Base-by-base conservation (phyloP, 2,888 invertebrate species). In the Eledone cirrhosa region DNA sequence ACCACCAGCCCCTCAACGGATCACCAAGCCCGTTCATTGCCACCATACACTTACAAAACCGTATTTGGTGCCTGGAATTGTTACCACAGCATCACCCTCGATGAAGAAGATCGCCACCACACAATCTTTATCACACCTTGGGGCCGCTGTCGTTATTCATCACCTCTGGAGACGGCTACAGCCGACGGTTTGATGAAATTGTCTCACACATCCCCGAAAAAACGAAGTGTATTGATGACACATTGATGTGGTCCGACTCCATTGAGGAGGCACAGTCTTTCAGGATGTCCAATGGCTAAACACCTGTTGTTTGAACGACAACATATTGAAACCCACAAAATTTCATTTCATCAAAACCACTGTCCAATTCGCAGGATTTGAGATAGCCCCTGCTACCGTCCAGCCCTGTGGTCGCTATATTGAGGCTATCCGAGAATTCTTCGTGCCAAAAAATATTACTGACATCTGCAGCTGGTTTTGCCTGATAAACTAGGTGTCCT, bases 391-490 rank as follows among this genome's bases (percentile, higher is more conserved):
- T 5, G 29, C 67, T 16, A 81, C 69, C 48, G 82, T 85, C 14
- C 82, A 82, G 2, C 83, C 84, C 59, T 81, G 85, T 65, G 29
- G 0, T 14, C 69, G 77, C 69, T 83, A 81, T 72, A 22, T 84
- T 11, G 53, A 79, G 29, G 83, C 84, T 4, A 84, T 84, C n/a
- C 27, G 65, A 8, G 80, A 85, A 27, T 85, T 85, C 78, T 83
- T 83, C 0, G 80, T 82, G 19, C 84, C 84, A 7, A 79, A 63
- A 22, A 80, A 81, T 77, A 82, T 83, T 48, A 85, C 84, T 7
- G 84, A 84, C 78, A 63, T 84, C 1, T 78, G 83, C 19, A 84
- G 83, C 7, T 86, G 85, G 85, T 86, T 86, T 78, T 84, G 83
- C 0, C 82, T 86, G 27, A 76, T 85, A n/a, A 86, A 84, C 78